Conservation (phyloP, 2,797 vertebrate genomes). For the Sebastiscus albofasciatus region DNA sequence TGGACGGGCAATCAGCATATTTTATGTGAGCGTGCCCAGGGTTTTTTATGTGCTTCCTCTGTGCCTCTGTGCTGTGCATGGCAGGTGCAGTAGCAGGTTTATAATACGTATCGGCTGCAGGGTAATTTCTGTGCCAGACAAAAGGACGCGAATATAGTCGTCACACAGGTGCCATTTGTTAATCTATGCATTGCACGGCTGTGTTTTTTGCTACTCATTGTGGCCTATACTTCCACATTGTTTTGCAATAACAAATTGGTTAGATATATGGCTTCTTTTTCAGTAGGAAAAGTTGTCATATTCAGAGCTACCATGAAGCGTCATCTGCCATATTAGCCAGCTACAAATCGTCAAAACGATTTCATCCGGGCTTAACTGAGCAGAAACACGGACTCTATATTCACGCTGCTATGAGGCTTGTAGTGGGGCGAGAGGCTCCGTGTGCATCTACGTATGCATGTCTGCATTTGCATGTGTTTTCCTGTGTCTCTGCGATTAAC, state of each 20-base stretch:
- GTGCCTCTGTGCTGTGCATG: slow-evolving; percentile 30
- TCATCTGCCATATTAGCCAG: slow-evolving; percentile 16
- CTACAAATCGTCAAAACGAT: slow-evolving; percentile 2
- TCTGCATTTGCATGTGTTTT: slow-evolving; percentile 29
- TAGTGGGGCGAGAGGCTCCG: slow-evolving; percentile 1
- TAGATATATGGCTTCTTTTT: slow-evolving; percentile 1
- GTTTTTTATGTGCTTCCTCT: slow-evolving; percentile 50
- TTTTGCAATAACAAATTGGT: slow-evolving; percentile 21
- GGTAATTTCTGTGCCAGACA: slow-evolving; percentile 53
- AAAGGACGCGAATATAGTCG: slow-evolving; percentile 45
- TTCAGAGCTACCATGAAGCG: neutral
- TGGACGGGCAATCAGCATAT: slow-evolving; percentile 78
- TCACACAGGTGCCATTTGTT: slow-evolving; percentile 35
- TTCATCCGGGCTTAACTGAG: slow-evolving; percentile 22
- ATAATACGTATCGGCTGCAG: slow-evolving; percentile 36
- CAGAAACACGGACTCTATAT: slow-evolving; percentile 12
- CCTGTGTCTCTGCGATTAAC: slow-evolving; percentile 38
- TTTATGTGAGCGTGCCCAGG: slow-evolving; percentile 56
- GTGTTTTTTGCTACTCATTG: slow-evolving; percentile 14
- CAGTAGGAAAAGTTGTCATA: slow-evolving; percentile 8
- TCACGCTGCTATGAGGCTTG: neutral
- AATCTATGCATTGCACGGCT: slow-evolving; percentile 21
- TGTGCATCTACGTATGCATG: slow-evolving; percentile 16
- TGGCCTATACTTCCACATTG: neutral
- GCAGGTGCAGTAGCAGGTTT: slow-evolving; percentile 55